phyloP scores from a whole-genome alignment of 2,113 vertebrate genomes.

The Phalacrocorax brasilianus region DNA sequence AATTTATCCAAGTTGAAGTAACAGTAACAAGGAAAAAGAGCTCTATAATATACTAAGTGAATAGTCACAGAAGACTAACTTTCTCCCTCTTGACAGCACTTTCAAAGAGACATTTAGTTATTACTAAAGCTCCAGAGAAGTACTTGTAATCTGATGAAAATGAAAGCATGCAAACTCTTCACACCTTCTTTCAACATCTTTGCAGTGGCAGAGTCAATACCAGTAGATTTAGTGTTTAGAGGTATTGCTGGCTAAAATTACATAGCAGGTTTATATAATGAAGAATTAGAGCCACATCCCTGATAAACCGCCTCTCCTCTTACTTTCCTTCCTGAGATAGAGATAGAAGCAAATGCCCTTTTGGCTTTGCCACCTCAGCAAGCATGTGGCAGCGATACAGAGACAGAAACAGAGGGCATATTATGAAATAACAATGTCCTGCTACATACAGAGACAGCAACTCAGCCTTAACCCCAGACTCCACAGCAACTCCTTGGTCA shows the following conservation, averaged over 20 bases:
- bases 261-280: neutral
- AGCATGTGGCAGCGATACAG: neutral
- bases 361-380: neutral
- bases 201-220: neutral
- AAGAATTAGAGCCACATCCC: neutral
- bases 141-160: neutral
- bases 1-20: neutral
- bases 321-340: neutral
- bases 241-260: neutral
- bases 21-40: neutral
- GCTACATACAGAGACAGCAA: neutral
- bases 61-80: neutral
- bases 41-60: neutral
- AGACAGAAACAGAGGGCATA: neutral
- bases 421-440: neutral
- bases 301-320: neutral
- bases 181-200: neutral
- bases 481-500: neutral
- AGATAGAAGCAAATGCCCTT: neutral
- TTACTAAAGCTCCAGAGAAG: neutral
- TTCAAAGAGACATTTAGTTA: neutral
- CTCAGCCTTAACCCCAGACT: neutral
- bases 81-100: neutral
- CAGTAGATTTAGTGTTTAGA: neutral
- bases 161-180: neutral